Base-by-base conservation (phyloP, 2,888 invertebrate genomes). In the Andrena marginata region DNA sequence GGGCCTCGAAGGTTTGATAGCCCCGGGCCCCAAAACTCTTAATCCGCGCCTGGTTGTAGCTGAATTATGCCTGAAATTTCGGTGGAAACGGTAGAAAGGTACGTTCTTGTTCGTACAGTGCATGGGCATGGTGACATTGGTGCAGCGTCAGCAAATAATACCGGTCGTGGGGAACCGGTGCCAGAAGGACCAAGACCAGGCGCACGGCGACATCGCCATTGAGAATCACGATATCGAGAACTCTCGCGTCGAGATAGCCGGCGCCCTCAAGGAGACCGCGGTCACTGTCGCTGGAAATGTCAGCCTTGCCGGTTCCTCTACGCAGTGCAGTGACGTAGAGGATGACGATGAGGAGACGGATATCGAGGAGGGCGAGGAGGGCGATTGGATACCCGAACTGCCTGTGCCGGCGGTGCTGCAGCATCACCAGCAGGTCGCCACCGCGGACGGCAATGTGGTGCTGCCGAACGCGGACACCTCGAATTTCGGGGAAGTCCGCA, bases 401-500 rank as follows among this genome's bases (percentile, higher is more conserved):
- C 82, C 77, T 67, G 76, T 79, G 13, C 80, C 88, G 3, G 82
- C 72, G 13, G 76, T 86, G 10, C 65, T 84, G 0, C 87, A 86
- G 20, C 85, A 82, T 13, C 84, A 86, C 5, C 89, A 89, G 20
- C 82, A 86, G 63, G 80, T 90, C 29, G 67, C 72, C 1, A 73
- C 87, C 2, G 62, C 81, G 5, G 88, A 89, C 63, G 89, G 90
- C 0, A 82, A 86, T 5, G 23, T 90, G 8, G 85, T 87, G 6
- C 63, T 92, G 29, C 92, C 93, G 0, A 87, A 86, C 42, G 82
- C 89, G 3, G 91, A 92, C 10, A 85, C 87, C 2, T 94, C 95
- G n/a, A 94, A 94, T 71, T 95, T 96, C 86, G 96, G 96, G 67
- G 96, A 95, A 90, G 95, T 97, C 33, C 95, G 95, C 29, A 95